A percentile compares a stretch with the other conserved stretches of the same genome.
These are phyloP conservation scores for Psilopogon haemacephalus DNA, from an alignment of 2,113 vertebrate species.

Conservation along the genomic window DNA sequence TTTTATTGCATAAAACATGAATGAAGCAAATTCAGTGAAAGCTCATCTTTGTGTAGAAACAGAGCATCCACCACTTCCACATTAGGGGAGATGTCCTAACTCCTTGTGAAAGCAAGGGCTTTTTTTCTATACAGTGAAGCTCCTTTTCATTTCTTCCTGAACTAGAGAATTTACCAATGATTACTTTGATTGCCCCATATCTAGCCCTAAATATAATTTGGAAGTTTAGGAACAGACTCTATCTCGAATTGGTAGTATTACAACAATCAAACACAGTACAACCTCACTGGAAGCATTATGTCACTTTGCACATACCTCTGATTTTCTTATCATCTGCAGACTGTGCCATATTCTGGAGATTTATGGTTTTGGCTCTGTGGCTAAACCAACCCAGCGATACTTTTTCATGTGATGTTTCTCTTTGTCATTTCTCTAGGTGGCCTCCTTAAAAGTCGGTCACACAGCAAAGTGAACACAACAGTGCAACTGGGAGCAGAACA, in stretches of 20 bases:
- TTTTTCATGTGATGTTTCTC: not conserved
- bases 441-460: not conserved
- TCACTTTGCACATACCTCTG: not conserved
- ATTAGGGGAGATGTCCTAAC: not conserved
- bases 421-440: conserved; percentile 30
- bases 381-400: not conserved
- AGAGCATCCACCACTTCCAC: not conserved
- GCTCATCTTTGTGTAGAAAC: not conserved
- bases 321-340: not conserved
- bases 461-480: conserved; percentile 79
- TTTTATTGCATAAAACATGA: not conserved
- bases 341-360: not conserved
- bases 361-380: not conserved
- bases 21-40: not conserved
- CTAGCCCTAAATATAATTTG: not conserved
- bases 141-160: not conserved
- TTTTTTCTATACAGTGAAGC: not conserved
- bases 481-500: conserved; percentile 81
- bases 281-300: not conserved
- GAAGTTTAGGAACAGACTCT: not conserved
- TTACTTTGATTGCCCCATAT: not conserved
- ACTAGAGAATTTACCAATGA: not conserved
- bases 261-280: not conserved
- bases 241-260: not conserved
- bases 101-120: not conserved